These are phyloP conservation scores for Andrena bucephala DNA, from an alignment of 2,888 invertebrate genomes.

Conservation along the genomic window DNA sequence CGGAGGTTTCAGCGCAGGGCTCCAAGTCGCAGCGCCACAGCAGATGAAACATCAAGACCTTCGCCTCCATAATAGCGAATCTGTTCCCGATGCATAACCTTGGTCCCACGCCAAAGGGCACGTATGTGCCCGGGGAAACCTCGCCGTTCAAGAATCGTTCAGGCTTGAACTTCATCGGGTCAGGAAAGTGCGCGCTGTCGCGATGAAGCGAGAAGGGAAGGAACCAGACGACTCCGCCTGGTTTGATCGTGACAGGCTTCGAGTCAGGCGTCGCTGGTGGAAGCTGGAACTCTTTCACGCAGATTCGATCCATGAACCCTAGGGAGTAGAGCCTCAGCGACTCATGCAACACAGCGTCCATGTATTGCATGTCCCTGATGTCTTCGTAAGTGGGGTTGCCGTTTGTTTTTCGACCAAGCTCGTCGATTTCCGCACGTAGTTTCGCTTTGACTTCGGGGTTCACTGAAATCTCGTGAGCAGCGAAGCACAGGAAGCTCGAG, in stretches of 20 bases:
- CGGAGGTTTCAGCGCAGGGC: slow-evolving; percentile 82
- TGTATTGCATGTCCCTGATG: slow-evolving; percentile 85
- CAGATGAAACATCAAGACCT: slow-evolving; percentile 72
- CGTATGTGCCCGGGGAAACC: slow-evolving; percentile 43
- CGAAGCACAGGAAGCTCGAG: slow-evolving; percentile 71
- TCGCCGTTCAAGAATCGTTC: slow-evolving; percentile 79
- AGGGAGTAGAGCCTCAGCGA: slow-evolving; percentile 75
- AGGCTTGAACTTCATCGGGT: slow-evolving; percentile 83
- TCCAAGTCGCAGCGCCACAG: slow-evolving; percentile 66
- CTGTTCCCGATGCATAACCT: slow-evolving; percentile 80
- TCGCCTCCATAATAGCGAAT: slow-evolving; percentile 82
- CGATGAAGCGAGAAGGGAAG: slow-evolving; percentile 78
- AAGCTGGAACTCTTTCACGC: slow-evolving; percentile 76
- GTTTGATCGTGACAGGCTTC: slow-evolving; percentile 75
- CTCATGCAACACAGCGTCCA: slow-evolving; percentile 86
- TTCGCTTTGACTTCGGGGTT: slow-evolving; percentile 84
- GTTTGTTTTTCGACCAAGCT: slow-evolving; percentile 69
- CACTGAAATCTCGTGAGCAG: slow-evolving; percentile 74
- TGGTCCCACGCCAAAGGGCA: slow-evolving; percentile 78
- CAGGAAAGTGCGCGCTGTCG: slow-evolving; percentile 79
- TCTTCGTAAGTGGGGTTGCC: slow-evolving; percentile 83
- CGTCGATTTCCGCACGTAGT: slow-evolving; percentile 79
- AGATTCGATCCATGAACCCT: slow-evolving; percentile 77
- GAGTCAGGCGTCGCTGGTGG: slow-evolving; percentile 74
- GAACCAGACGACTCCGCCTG: slow-evolving; percentile 76